Base-by-base conservation (phyloP, 2,888 invertebrate species). In the Gibbula magus region DNA sequence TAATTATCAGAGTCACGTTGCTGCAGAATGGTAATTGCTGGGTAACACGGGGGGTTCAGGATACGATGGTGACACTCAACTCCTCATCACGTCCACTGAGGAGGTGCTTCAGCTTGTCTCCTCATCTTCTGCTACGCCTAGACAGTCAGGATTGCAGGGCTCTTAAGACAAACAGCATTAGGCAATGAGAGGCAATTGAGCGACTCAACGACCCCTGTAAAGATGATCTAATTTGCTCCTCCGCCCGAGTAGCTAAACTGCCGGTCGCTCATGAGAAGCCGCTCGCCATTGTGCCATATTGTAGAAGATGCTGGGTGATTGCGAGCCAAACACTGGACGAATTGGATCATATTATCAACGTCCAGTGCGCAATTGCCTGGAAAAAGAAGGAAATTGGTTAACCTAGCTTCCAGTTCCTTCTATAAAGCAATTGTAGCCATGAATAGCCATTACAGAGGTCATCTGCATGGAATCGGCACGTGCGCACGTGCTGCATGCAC, bases 81-180 rank as follows among this genome's bases (percentile, higher is more conserved):
- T n/a, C 10, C 45, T 45, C 35, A 35, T 5, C 7, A 3, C 35
- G 7, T 35, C 13, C 45, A 45, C 10, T 13, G 13, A 45, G 45
- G 45, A 45, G 45, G 10, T 45, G 45, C 45, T 45, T 10, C 70
- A 70, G 20, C 70, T 39, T 39, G 39, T 70, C 22, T 70, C 39
- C 13, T 18, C 70, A 20, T 70, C 70, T 20, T 70, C 32, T 16
- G 39, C 29, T 35, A 39, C 35, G 39, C 35, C 35, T 35, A 10
- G 35, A 70, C 70, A 70, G 20, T 39, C 20, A 20, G 20, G 70
- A 70, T 35, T 70, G 29, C 39, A 20, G 2, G 70, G 70, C 35
- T 39, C 70, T 70, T 70, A 70, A 70, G 70, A 70, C 70, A 70
- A 70, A 70, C 70, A 70, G 70, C 70, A 70, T 70, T 70, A 70